Evolutionary conservation across 2,888 invertebrate species (phyloP), one percentile per base, ranked within the genome.

Genomic region (Hemaris fuciformis): DNA sequence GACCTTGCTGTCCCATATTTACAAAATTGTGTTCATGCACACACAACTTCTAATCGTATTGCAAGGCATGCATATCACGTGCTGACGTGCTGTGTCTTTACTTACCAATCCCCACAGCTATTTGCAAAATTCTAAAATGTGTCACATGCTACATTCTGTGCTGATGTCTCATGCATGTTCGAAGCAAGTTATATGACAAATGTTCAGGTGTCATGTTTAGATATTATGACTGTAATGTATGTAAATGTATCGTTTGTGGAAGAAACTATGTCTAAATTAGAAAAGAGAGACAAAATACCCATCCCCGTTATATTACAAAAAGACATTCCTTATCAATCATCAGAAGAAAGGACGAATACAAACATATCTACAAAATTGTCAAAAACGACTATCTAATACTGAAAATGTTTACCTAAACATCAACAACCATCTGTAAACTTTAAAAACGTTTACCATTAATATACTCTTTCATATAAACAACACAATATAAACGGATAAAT

Each of bases 371-470:
- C 74, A 69, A 66, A 70, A 70, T 70, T 64, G 71, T 69, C 60
- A 66, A 72, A 75, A 71, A 74, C 61, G 74, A 75, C 72, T 74
- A 81, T 80, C 87, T 83, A 80, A 81, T 84, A 87, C 82, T 82
- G 74, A 82, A 84, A 83, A 76, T 79, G 72, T 87, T 87, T 89
- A 91, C 91, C 91, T 87, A 91, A 88, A 85, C 83, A 90, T 88
- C 84, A 89, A 90, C 85, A 90, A 91, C 88, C 88, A 88, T 89
- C 91, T 92, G 91, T 85, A 86, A 90, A 88, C 85, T 86, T 89
- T 76, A 85, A 88, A 72, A 89, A 82, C 68, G 81, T 85, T 81
- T 81, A 84, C 84, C 73, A 83, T 88, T 85, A 88, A 84, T 78
- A 79, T 69, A 79, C 66, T 60, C 56, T 73, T 62, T 62, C 64